Evolutionary conservation across 1,140 invertebrate species (phyloP).

Genomic region (Eupristina koningsbergeri): DNA sequence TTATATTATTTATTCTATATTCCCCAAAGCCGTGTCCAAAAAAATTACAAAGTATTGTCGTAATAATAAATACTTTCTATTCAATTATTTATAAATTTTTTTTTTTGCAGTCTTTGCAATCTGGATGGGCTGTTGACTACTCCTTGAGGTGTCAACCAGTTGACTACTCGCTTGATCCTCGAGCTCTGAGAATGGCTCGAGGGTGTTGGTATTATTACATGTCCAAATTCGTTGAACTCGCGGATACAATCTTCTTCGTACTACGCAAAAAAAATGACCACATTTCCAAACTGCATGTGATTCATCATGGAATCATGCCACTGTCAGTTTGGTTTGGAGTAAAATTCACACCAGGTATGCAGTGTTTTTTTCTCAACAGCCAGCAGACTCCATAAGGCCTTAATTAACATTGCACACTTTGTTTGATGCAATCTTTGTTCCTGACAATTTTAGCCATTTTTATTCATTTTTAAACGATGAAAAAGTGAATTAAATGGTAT

Average conservation of each 20-base stretch:
- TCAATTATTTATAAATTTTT: too few species aligned
- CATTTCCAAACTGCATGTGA: constrained; percentile 89
- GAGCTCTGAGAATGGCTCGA: constrained; percentile 85
- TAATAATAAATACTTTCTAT: too few species aligned
- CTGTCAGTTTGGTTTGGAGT: constrained; percentile 94
- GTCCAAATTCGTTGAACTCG: constrained; percentile 89
- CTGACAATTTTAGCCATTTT: neutral
- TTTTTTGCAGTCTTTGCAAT: constrained; percentile 77
- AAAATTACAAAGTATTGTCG: too few species aligned
- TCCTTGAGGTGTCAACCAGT: constrained; percentile 93
- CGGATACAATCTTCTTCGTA: constrained; percentile 92
- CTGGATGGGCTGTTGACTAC: constrained; percentile 84
- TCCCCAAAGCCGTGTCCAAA: too few species aligned
- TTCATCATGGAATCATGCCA: constrained; percentile 94
- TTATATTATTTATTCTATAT: too few species aligned
- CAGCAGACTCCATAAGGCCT: neutral
- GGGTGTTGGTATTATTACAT: constrained; percentile 92
- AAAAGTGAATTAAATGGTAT: neutral
- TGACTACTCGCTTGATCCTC: constrained; percentile 84
- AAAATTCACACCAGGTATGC: constrained; percentile 88
- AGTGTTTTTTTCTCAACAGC: neutral
- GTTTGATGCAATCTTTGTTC: neutral
- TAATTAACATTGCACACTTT: constrained; percentile 5
- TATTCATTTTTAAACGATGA: neutral
- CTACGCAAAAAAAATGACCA: constrained; percentile 89